These are phyloP conservation scores for Polietes domitor DNA, from an alignment of 2,888 invertebrate genomes.

Conservation along the genomic window DNA sequence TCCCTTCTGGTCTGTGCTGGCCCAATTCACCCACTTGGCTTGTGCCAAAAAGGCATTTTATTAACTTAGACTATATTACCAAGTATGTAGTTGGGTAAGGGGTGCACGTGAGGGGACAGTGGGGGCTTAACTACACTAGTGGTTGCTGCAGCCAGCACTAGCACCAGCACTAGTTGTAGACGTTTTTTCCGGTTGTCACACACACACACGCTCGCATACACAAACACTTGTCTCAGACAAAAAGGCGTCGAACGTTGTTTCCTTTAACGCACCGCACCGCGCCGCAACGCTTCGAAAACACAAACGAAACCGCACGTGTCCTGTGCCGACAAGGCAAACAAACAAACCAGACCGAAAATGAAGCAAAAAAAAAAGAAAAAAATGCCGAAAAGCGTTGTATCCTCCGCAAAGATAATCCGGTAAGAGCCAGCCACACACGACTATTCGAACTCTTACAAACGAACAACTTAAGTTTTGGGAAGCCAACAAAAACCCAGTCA, in stretches of 20 bases:
- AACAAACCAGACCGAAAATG: slow-evolving; percentile 13
- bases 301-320: slow-evolving; percentile 55
- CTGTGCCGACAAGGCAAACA: slow-evolving; percentile 24
- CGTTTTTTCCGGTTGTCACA: slow-evolving; percentile 10
- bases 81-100: too few species aligned
- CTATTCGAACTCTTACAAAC: too few species aligned
- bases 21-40: slow-evolving; percentile 59
- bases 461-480: not conserved
- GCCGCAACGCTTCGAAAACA: not conserved
- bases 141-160: too few species aligned
- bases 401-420: not conserved
- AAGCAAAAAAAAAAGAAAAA: slow-evolving; percentile 6
- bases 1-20: not conserved
- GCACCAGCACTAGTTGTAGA: slow-evolving; percentile 16
- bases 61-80: slow-evolving; percentile 51
- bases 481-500: not conserved
- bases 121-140: too few species aligned
- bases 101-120: too few species aligned
- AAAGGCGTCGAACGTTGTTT: slow-evolving; percentile 55
- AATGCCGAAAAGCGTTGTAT: not conserved
- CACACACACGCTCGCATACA: slow-evolving; percentile 31
- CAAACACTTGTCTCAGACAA: slow-evolving; percentile 56
- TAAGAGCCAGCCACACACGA: not conserved
- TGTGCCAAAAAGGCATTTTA: slow-evolving; percentile 59
- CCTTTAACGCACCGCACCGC: slow-evolving; percentile 2